These are phyloP conservation scores for Eupithecia abbreviata DNA, from an alignment of 2,888 invertebrate species.

Conservation along the genomic window DNA sequence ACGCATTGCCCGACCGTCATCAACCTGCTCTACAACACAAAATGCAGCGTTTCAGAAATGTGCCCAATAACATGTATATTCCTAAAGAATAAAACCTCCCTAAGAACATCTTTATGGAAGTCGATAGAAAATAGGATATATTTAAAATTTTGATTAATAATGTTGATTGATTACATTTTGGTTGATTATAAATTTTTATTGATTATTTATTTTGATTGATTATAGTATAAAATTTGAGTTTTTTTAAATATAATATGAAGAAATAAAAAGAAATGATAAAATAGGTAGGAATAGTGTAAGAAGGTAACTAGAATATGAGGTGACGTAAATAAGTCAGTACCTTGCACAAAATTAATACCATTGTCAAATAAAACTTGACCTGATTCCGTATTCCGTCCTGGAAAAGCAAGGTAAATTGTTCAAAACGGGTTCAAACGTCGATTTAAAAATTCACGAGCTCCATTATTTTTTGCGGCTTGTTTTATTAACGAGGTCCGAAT, in stretches of 20 bases:
- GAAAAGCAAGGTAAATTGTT: neutral
- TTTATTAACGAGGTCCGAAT: neutral
- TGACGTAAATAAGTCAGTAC: neutral
- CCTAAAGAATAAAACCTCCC: too few relatives aligned
- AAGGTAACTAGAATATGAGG: neutral
- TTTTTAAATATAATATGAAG: too few relatives aligned
- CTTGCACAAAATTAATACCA: neutral
- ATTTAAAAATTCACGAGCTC: neutral
- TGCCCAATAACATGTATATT: neutral
- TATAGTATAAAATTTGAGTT: too few relatives aligned
- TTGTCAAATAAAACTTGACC: neutral
- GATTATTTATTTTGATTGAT: too few relatives aligned
- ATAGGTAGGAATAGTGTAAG: neutral
- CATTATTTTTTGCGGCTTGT: neutral
- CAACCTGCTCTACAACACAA: constrained; percentile 83
- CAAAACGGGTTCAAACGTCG: neutral
- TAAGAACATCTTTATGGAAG: neutral
- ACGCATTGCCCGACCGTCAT: constrained; percentile 90
- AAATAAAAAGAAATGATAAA: too few relatives aligned
- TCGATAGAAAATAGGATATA: neutral
- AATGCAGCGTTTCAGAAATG: constrained; percentile 18
- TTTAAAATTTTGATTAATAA: too few relatives aligned
- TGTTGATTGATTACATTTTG: too few relatives aligned
- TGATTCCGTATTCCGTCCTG: neutral
- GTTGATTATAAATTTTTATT: too few relatives aligned